These are phyloP conservation scores for Zaprionus ornatus DNA, from an alignment of 1,140 invertebrate genomes.

Conservation along the genomic window DNA sequence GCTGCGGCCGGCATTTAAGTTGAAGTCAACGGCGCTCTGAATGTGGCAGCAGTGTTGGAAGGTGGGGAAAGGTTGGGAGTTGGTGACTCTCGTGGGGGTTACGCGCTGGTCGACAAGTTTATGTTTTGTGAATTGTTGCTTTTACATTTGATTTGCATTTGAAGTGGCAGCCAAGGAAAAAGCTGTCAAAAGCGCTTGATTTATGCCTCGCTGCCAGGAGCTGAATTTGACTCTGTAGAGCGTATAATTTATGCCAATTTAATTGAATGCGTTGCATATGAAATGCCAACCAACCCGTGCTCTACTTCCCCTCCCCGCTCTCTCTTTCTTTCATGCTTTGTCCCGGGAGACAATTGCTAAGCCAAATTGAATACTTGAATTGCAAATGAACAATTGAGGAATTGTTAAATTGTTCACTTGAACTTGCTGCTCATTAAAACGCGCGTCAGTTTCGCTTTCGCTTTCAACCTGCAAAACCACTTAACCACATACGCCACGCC, in stretches of 20 bases:
- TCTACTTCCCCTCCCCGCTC: no score
- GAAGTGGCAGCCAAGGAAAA: slow-evolving; percentile 38
- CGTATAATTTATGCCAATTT: slow-evolving; percentile 76
- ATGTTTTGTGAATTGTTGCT: slow-evolving; percentile 41
- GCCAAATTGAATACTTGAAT: slow-evolving; percentile 27
- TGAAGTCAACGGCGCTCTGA: slow-evolving; percentile 37
- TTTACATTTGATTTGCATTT: slow-evolving; percentile 71
- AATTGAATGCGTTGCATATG: slow-evolving; percentile 60
- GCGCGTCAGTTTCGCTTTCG: slow-evolving; percentile 56
- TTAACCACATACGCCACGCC: slow-evolving; percentile 63
- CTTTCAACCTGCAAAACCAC: slow-evolving; percentile 70
- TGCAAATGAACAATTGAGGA: slow-evolving; percentile 67
- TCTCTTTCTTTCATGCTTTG: background rate
- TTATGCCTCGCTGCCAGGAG: slow-evolving; percentile 44
- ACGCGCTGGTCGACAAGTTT: slow-evolving; percentile 37
- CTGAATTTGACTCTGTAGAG: slow-evolving; percentile 3
- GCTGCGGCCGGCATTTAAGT: slow-evolving; percentile 24
- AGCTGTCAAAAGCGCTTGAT: slow-evolving; percentile 66
- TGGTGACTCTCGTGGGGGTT: background rate
- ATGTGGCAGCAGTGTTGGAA: background rate
- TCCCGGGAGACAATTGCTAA: slow-evolving; percentile 52
- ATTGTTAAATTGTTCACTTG: slow-evolving; percentile 64
- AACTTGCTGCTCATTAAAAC: slow-evolving; percentile 79
- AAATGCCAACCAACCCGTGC: slow-evolving; percentile 5
- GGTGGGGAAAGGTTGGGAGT: background rate